Evolutionary conservation across 2,888 invertebrate genomes (phyloP).

Genomic region (Zhuqinia jingwanae): DNA sequence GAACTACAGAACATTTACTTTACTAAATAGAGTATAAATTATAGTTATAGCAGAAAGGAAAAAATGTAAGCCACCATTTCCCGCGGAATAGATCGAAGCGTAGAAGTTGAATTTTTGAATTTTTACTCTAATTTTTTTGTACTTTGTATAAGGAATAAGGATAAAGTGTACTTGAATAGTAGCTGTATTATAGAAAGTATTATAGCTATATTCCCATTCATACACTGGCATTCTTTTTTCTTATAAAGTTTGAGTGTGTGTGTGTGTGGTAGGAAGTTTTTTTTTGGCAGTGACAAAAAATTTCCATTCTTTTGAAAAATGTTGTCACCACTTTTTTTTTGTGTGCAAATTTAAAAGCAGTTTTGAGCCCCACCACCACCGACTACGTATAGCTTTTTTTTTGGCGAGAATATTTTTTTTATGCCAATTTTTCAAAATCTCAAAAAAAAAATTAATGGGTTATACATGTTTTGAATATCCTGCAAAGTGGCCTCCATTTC

Average conservation of each 20-base stretch:
- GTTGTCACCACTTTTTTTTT: too few relatives aligned
- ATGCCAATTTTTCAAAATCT: constrained; percentile 41
- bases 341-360: neutral
- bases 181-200: too few relatives aligned
- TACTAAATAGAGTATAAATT: neutral
- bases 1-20: neutral
- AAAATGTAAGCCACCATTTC: constrained; percentile 58
- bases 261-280: neutral
- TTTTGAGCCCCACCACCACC: neutral
- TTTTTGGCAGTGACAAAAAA: neutral
- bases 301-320: neutral
- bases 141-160: neutral
- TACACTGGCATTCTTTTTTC: constrained; percentile 9
- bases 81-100: constrained; percentile 15
- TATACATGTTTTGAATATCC: constrained; percentile 99
- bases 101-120: too few relatives aligned
- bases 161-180: neutral
- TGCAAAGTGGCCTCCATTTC: constrained; percentile 99
- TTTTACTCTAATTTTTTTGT: neutral
- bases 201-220: too few relatives aligned
- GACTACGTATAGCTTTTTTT: neutral
- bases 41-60: constrained; percentile 47
- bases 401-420: neutral
- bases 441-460: constrained; percentile 81
- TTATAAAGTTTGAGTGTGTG: neutral